A percentile compares a stretch with the other conserved stretches of the same genome.
phyloP scores from a whole-genome alignment of 2,113 vertebrate genomes.

The Rhea pennata region DNA sequence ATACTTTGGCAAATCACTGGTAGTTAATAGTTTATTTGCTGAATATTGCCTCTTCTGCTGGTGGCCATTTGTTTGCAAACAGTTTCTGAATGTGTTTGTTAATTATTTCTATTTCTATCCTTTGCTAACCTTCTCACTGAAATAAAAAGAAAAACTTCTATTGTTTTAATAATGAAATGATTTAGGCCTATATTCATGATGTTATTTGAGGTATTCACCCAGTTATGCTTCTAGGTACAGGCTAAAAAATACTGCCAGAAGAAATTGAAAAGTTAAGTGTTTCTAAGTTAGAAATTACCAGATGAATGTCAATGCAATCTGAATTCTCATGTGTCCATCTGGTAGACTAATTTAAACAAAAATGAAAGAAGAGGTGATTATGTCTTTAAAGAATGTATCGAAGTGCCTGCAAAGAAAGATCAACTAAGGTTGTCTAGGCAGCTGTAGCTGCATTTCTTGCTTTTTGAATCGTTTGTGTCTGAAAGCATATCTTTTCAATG shows the following conservation, averaged over 20 bases:
- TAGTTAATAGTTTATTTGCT: background rate
- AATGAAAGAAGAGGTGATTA: background rate
- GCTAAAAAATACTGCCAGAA: background rate
- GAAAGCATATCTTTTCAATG: background rate
- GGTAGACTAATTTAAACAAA: slow-evolving; percentile 35
- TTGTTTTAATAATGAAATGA: background rate
- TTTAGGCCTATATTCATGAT: background rate
- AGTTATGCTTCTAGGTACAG: background rate
- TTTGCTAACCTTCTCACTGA: background rate
- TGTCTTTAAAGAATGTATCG: background rate
- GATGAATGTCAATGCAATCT: background rate
- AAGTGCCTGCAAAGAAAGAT: background rate
- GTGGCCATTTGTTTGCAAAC: background rate
- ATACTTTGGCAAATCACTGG: background rate
- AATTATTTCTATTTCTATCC: background rate
- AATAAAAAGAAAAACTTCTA: background rate
- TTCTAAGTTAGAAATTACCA: background rate
- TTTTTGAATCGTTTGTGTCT: background rate
- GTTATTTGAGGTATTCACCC: background rate
- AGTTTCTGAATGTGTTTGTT: background rate
- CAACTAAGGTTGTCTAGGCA: background rate
- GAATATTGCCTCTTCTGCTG: background rate
- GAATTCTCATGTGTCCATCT: slow-evolving; percentile 4
- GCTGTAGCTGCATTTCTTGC: background rate
- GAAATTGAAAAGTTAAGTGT: background rate